Percentiles rank a stretch among this genome's conserved stretches.
phyloP scores from a whole-genome alignment of 2,113 vertebrate genomes.

The Python bivittatus region DNA sequence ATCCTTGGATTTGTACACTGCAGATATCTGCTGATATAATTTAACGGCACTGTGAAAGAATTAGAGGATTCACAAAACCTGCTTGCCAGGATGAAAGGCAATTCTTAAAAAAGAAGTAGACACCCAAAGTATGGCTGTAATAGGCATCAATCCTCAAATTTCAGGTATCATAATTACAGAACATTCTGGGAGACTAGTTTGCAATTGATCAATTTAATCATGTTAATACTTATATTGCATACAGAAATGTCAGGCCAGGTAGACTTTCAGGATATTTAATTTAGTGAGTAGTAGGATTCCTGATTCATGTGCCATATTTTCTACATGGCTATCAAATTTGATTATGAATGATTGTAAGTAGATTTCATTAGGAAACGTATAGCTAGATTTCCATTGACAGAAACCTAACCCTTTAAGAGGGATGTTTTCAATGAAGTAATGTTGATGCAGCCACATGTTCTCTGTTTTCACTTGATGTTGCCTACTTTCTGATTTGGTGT shows the following conservation, averaged over 20 bases:
- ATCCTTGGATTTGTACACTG: neutral
- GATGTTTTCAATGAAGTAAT: slow-evolving; percentile 36
- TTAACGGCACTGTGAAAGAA: neutral
- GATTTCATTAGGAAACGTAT: slow-evolving; percentile 22
- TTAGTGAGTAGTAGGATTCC: neutral
- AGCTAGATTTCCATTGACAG: slow-evolving; percentile 38
- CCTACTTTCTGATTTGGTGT: slow-evolving; percentile 42
- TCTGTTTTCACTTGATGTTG: slow-evolving; percentile 48
- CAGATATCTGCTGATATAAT: neutral
- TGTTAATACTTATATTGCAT: neutral
- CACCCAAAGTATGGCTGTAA: neutral
- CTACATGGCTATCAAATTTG: neutral
- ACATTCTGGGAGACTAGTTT: neutral
- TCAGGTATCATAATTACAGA: neutral
- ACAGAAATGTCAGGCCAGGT: neutral
- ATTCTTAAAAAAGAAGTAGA: neutral
- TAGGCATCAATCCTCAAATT: neutral
- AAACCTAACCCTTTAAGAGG: slow-evolving; percentile 54
- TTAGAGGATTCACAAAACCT: neutral
- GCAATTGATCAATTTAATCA: neutral
- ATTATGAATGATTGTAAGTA: neutral
- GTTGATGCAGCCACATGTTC: slow-evolving; percentile 21
- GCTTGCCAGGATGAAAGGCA: neutral
- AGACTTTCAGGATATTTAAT: neutral
- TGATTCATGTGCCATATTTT: neutral